phyloP scores from a whole-genome alignment of 2,888 invertebrate species.

The Teleogryllus oceanicus region DNA sequence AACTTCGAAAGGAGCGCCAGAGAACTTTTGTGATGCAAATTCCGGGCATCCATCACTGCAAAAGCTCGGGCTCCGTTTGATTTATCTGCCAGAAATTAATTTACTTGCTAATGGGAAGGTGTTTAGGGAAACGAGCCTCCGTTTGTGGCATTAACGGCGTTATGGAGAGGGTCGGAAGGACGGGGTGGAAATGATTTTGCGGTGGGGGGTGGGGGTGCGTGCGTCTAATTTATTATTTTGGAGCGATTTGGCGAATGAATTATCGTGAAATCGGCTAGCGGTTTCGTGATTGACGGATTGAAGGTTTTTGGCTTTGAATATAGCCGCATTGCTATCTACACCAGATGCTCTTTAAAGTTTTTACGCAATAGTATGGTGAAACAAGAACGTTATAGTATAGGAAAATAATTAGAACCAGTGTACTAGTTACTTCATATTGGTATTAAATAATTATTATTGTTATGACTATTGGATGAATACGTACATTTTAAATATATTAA shows the following conservation, averaged over 20 bases:
- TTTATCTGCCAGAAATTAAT: conserved; percentile 18
- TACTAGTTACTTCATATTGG: no score
- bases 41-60: conserved; percentile 18
- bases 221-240: conserved; percentile 6
- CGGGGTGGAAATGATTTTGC: neutral
- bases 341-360: no score
- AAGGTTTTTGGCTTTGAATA: no score
- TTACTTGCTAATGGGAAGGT: conserved; percentile 18
- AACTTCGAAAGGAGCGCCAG: neutral
- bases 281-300: no score
- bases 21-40: conserved; percentile 18
- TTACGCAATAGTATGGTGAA: no score
- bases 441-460: no score
- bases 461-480: no score
- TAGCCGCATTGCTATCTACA: no score
- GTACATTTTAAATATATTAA: no score
- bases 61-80: conserved; percentile 18
- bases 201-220: neutral
- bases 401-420: no score
- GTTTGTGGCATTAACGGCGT: neutral
- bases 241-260: neutral
- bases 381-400: no score
- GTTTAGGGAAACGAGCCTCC: conserved; percentile 9
- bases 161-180: neutral
- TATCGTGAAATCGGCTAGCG: neutral